A percentile compares a stretch with the other conserved stretches of the same genome.
Evolutionary conservation across 2,113 vertebrate species (phyloP).

Genomic region (Xenopus borealis): DNA sequence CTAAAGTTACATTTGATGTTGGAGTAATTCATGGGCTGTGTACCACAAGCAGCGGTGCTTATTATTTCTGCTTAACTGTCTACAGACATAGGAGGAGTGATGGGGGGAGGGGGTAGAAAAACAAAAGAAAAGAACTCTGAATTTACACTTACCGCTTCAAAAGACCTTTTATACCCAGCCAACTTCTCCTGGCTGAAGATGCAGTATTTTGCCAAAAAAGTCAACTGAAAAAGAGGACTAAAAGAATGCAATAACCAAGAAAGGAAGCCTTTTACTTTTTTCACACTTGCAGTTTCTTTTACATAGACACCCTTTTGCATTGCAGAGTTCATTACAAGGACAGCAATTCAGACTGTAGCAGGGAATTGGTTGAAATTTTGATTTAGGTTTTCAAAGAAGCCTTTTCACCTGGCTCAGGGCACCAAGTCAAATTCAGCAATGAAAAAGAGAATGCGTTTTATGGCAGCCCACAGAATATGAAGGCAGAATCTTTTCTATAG

Average conservation of each 20-base stretch:
- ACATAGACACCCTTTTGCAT: slow-evolving; percentile 50
- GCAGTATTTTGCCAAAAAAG: slow-evolving; percentile 90
- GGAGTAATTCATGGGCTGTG: slow-evolving; percentile 69
- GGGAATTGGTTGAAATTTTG: slow-evolving; percentile 49
- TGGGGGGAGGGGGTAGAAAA: slow-evolving; percentile 49
- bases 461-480: background rate
- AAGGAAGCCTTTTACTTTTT: slow-evolving; percentile 50
- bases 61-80: slow-evolving; percentile 70
- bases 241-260: slow-evolving; percentile 56
- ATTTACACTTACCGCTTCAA: slow-evolving; percentile 87
- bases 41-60: slow-evolving; percentile 62
- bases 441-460: slow-evolving; percentile 53
- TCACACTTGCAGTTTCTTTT: slow-evolving; percentile 52
- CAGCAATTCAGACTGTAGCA: slow-evolving; percentile 34
- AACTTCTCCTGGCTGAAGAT: slow-evolving; percentile 89
- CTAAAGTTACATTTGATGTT: slow-evolving; percentile 75
- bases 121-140: slow-evolving; percentile 65
- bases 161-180: slow-evolving; percentile 85
- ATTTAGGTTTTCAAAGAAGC: slow-evolving; percentile 52
- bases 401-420: slow-evolving; percentile 65
- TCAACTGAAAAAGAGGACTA: slow-evolving; percentile 71
- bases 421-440: slow-evolving; percentile 54
- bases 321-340: slow-evolving; percentile 40
- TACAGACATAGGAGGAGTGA: slow-evolving; percentile 67
- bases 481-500: too few species aligned